Percentiles rank a stretch among this genome's conserved stretches.
These are phyloP conservation scores for Garra rufa DNA, from an alignment of 2,113 vertebrate genomes.

Conservation along the genomic window DNA sequence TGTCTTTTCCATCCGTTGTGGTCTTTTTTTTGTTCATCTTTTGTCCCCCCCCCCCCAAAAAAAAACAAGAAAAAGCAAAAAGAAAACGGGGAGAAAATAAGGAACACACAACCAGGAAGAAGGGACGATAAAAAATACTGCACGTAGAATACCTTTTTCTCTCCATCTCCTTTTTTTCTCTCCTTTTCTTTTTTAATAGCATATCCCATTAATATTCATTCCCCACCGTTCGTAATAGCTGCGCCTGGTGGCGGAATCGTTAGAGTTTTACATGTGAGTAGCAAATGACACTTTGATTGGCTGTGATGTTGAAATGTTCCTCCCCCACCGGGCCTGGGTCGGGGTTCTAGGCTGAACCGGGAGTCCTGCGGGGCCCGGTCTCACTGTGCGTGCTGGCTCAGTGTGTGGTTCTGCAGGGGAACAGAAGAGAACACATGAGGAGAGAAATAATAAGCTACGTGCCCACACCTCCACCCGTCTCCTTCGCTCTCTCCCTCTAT, in stretches of 20 bases:
- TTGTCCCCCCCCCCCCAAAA: conserved; percentile 52
- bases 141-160: conserved; percentile 96
- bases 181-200: conserved; percentile 90
- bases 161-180: conserved; percentile 55
- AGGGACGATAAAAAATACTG: conserved; percentile 99
- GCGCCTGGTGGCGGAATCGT: conserved; percentile 99
- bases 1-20: conserved; percentile 61
- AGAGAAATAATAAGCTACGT: conserved; percentile 94
- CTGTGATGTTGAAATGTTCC: conserved; percentile 99
- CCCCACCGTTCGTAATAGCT: conserved; percentile 99
- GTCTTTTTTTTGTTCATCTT: conserved; percentile 47
- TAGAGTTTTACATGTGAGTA: conserved; percentile 99
- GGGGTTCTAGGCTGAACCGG: conserved; percentile 95
- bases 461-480: conserved; percentile 83
- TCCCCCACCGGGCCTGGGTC: conserved; percentile 95
- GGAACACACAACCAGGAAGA: conserved; percentile 79
- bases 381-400: conserved; percentile 99
- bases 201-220: conserved; percentile 99
- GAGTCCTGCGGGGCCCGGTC: conserved; percentile 94
- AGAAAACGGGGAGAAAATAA: conserved; percentile 75
- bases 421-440: conserved; percentile 93
- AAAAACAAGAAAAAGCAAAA: conserved; percentile 75
- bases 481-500: conserved; percentile 53
- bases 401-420: conserved; percentile 98
- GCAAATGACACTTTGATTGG: conserved; percentile 99